Evolutionary conservation across 2,797 vertebrate species (phyloP).

Genomic region (Steatocranus sp.): DNA sequence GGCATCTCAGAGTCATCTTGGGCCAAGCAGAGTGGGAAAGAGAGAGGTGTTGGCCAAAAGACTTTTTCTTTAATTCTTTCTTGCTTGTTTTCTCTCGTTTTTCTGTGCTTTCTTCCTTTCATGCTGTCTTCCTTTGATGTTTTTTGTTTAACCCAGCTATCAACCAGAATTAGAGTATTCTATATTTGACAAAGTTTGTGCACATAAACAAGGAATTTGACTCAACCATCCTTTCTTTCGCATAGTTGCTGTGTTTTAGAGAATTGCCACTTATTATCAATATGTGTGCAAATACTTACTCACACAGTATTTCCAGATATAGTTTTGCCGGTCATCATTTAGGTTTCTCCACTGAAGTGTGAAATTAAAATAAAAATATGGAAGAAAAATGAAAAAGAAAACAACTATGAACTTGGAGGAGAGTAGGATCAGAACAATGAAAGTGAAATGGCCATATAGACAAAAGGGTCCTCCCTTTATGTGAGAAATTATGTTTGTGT

Average conservation of each 20-base stretch:
- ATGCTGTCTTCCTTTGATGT: background rate
- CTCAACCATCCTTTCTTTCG: background rate
- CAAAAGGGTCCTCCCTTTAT: too few relatives aligned
- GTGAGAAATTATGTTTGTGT: background rate
- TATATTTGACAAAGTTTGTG: background rate
- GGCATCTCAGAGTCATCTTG: background rate
- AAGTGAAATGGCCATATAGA: background rate
- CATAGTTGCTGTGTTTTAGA: background rate
- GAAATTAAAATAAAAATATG: slow-evolving; percentile 70
- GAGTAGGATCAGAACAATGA: background rate
- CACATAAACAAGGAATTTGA: background rate
- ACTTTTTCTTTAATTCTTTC: background rate
- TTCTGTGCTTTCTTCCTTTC: background rate
- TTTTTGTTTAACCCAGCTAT: background rate
- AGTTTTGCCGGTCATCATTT: slow-evolving; percentile 60
- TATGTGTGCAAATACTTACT: background rate
- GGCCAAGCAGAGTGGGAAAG: background rate
- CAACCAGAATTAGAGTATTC: background rate
- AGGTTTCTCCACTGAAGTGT: slow-evolving; percentile 64
- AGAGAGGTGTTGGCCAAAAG: background rate
- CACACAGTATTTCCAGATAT: slow-evolving; percentile 19
- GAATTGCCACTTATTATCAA: background rate
- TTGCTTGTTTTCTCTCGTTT: background rate
- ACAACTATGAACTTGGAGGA: background rate
- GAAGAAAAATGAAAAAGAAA: slow-evolving; percentile 23